Evolutionary conservation across 2,113 vertebrate genomes (phyloP).

Genomic region (Brachypteracias leptosomus): DNA sequence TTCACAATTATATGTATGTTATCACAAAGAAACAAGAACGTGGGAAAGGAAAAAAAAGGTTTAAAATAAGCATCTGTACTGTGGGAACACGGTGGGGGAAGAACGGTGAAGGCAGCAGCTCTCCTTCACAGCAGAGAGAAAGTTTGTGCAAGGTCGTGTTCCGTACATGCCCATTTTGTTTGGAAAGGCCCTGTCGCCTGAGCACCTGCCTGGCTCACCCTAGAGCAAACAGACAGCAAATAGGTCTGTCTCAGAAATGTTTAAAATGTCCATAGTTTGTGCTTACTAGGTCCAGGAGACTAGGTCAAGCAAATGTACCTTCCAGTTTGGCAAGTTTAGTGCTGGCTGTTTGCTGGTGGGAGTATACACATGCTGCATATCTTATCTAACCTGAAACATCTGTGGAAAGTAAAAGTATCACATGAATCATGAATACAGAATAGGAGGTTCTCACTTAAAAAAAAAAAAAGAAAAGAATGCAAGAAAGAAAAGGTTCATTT

Average conservation of each 20-base stretch:
- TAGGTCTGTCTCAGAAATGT: background rate
- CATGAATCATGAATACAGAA: background rate
- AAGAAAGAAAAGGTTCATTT: background rate
- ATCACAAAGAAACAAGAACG: constrained; percentile 48
- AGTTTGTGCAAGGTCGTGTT: background rate
- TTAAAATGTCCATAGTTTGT: background rate
- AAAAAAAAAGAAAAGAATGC: background rate
- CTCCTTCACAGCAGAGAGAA: background rate
- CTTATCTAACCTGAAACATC: background rate
- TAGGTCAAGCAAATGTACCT: background rate
- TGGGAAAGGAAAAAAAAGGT: constrained; percentile 40
- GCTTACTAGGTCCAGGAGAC: background rate
- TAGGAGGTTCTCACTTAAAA: background rate
- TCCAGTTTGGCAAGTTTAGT: background rate
- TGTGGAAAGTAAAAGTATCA: background rate
- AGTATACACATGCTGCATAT: background rate
- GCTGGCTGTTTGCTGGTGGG: background rate
- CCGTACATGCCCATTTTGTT: background rate
- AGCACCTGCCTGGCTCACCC: background rate
- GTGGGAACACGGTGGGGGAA: constrained; percentile 24
- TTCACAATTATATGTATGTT: constrained; percentile 54
- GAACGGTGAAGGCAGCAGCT: background rate
- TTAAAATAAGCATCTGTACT: constrained; percentile 53
- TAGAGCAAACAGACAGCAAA: background rate
- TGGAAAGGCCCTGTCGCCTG: background rate